These are phyloP conservation scores for Sceloporus tristichus DNA, from an alignment of 2,113 vertebrate species.

Conservation along the genomic window DNA sequence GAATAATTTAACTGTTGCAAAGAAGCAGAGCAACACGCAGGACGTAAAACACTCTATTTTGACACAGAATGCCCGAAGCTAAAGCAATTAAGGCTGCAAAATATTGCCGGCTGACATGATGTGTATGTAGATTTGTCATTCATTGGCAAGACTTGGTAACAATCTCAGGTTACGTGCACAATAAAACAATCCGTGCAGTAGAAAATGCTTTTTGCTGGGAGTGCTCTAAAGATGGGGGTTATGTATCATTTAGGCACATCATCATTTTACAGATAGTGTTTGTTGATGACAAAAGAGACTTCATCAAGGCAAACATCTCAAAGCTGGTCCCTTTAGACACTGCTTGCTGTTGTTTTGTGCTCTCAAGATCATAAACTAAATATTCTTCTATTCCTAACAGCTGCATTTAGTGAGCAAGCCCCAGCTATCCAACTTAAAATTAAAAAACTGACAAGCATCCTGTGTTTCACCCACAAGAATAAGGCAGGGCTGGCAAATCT, in stretches of 20 bases:
- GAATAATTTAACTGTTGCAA: slow-evolving; percentile 85
- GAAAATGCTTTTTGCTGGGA: slow-evolving; percentile 76
- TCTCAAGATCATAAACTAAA: slow-evolving; percentile 54
- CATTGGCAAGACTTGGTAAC: slow-evolving; percentile 84
- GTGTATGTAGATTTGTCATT: slow-evolving; percentile 91
- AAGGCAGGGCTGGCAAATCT: background rate
- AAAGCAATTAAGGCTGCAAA: slow-evolving; percentile 88
- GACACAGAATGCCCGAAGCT: slow-evolving; percentile 84
- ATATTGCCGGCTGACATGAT: slow-evolving; percentile 87
- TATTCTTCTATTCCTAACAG: slow-evolving; percentile 52
- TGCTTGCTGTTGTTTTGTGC: slow-evolving; percentile 51
- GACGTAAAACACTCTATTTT: slow-evolving; percentile 86
- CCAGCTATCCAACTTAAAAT: slow-evolving; percentile 47
- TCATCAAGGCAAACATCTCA: slow-evolving; percentile 46
- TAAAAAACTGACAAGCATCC: slow-evolving; percentile 48
- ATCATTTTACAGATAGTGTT: slow-evolving; percentile 63
- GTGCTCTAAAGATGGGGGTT: slow-evolving; percentile 64
- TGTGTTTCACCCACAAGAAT: slow-evolving; percentile 35
- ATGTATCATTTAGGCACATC: slow-evolving; percentile 72
- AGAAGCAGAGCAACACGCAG: slow-evolving; percentile 83
- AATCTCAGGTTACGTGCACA: slow-evolving; percentile 77
- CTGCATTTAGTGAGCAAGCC: slow-evolving; percentile 33
- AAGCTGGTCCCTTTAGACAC: slow-evolving; percentile 52
- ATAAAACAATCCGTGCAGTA: slow-evolving; percentile 76
- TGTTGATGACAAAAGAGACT: slow-evolving; percentile 62